phyloP scores from a whole-genome alignment of 2,113 vertebrate genomes.

The Hemicordylus capensis region DNA sequence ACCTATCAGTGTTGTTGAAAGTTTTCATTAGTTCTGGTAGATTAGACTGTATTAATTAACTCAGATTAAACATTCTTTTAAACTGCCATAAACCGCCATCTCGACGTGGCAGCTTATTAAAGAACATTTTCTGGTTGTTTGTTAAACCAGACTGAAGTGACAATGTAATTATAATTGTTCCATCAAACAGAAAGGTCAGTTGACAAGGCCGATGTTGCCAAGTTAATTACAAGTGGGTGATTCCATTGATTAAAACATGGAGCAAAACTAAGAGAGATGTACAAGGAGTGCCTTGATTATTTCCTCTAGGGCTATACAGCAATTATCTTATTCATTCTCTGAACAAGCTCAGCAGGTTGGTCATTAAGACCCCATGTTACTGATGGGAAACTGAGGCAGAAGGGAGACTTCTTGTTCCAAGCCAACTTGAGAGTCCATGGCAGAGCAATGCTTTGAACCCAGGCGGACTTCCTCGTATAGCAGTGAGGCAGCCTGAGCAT shows the following conservation, averaged over 20 bases:
- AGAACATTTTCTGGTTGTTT: slow-evolving; percentile 61
- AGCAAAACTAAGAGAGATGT: slow-evolving; percentile 1
- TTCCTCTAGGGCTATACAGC: background rate
- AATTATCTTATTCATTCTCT: background rate
- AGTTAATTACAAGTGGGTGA: slow-evolving; percentile 52
- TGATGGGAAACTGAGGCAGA: background rate
- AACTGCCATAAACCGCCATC: slow-evolving; percentile 41
- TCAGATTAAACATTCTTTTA: slow-evolving; percentile 60
- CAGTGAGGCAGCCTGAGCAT: no score
- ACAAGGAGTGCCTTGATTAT: background rate
- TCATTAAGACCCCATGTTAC: background rate
- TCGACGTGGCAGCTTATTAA: slow-evolving; percentile 42
- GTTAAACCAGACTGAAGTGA: slow-evolving; percentile 56
- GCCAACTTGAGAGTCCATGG: background rate
- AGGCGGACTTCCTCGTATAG: background rate
- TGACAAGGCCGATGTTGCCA: slow-evolving; percentile 43
- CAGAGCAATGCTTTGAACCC: background rate
- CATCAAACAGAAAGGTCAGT: slow-evolving; percentile 54
- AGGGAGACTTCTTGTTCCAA: background rate
- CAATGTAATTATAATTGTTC: slow-evolving; percentile 56
- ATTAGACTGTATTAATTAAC: slow-evolving; percentile 64
- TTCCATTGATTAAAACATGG: slow-evolving; percentile 53
- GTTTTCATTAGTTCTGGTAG: slow-evolving; percentile 63
- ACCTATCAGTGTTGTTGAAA: slow-evolving; percentile 42
- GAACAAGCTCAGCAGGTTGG: background rate